Conservation (phyloP, 1,140 invertebrate species). For the Caenorhabditis tropicalis region DNA sequence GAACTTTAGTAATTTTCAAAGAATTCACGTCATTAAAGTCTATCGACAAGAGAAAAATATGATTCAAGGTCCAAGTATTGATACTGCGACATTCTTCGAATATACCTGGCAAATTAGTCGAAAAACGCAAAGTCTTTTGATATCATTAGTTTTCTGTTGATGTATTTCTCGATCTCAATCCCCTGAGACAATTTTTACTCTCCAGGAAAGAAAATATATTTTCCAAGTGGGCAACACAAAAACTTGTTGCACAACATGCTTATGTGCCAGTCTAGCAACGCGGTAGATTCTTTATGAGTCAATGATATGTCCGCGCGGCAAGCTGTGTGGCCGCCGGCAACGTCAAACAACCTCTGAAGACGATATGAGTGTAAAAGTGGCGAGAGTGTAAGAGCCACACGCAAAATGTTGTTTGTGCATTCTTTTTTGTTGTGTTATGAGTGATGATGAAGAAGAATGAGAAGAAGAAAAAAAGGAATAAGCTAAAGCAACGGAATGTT, state of each 20-base stretch:
- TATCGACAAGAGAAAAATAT: too few species aligned
- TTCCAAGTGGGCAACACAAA: conserved; percentile 8
- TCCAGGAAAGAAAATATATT: neutral
- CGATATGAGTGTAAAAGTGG: conserved; percentile 26
- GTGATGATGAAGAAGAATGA: conserved; percentile 7
- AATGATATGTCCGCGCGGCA: conserved; percentile 42
- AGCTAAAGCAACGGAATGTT: neutral
- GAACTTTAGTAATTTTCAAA: too few species aligned
- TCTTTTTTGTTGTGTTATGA: conserved; percentile 38
- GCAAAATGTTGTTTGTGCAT: conserved; percentile 9
- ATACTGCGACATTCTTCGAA: too few species aligned
- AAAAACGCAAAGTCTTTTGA: too few species aligned
- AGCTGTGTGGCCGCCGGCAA: conserved; percentile 33
- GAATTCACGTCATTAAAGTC: too few species aligned
- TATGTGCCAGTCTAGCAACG: neutral
- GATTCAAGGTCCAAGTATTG: too few species aligned
- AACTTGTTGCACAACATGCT: conserved; percentile 33
- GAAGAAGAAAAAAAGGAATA: neutral
- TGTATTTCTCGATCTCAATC: neutral
- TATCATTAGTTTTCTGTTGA: too few species aligned
- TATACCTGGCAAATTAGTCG: too few species aligned
- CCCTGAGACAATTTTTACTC: neutral
- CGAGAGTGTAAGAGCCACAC: neutral
- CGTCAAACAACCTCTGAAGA: conserved; percentile 37
- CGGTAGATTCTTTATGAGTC: conserved; percentile 4